A percentile compares a stretch with the other conserved stretches of the same genome.
Evolutionary conservation across 2,888 invertebrate genomes (phyloP).

Genomic region (Lepidonotus clava): DNA sequence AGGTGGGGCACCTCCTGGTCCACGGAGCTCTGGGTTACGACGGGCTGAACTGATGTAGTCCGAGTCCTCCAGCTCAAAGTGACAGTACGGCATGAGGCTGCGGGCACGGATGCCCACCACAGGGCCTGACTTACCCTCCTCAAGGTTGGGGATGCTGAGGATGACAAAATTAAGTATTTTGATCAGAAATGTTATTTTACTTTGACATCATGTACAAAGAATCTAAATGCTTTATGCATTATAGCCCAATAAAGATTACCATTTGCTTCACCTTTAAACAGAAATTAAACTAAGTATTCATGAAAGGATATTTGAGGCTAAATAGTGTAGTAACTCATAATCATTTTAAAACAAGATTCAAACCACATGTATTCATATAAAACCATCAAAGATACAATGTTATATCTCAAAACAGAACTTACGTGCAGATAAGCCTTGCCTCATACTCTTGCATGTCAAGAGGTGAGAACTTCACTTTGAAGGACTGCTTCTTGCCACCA

Average conservation of each 20-base stretch:
- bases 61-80: constrained; percentile 86
- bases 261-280: too few species aligned
- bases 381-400: too few species aligned
- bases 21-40: constrained; percentile 78
- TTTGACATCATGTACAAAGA: too few species aligned
- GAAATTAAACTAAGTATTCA: too few species aligned
- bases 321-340: too few species aligned
- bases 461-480: constrained; percentile 78
- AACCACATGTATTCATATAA: too few species aligned
- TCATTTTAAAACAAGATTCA: too few species aligned
- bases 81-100: constrained; percentile 86
- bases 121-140: constrained; percentile 74
- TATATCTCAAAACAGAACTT: too few species aligned
- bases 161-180: constrained; percentile 4
- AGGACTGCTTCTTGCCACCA: constrained; percentile 73
- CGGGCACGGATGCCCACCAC: constrained; percentile 82
- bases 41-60: constrained; percentile 83
- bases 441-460: constrained; percentile 79
- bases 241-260: too few species aligned
- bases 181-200: neutral
- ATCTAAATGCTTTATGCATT: too few species aligned
- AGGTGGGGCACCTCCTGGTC: constrained; percentile 77
- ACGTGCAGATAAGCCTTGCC: constrained; percentile 79
- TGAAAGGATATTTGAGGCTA: too few species aligned
- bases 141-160: constrained; percentile 78